A percentile compares a stretch with the other conserved stretches of the same genome.
phyloP scores from a whole-genome alignment of 2,888 invertebrate species.

The Busseola fusca region DNA sequence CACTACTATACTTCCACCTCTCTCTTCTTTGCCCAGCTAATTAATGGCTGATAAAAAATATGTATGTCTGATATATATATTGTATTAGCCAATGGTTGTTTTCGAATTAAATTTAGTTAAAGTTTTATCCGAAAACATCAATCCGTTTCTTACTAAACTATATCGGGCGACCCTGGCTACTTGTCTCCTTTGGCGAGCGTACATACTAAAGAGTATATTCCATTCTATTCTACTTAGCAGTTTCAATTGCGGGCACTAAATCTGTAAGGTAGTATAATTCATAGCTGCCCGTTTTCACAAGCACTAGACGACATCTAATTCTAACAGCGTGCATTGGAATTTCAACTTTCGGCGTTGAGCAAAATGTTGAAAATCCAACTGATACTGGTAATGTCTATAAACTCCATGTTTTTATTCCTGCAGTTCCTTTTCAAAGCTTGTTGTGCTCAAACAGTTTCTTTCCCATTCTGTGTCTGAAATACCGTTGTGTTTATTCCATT shows the following conservation, averaged over 20 bases:
- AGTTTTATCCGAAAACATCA: too few species aligned
- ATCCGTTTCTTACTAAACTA: too few species aligned
- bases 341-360: not conserved
- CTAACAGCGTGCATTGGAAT: too few species aligned
- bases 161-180: too few species aligned
- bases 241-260: not conserved
- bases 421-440: not conserved
- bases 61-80: too few species aligned
- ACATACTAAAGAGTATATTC: too few species aligned
- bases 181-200: too few species aligned
- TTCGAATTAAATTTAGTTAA: too few species aligned
- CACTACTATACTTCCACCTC: too few species aligned
- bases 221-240: not conserved
- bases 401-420: not conserved
- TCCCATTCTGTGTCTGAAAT: conserved; percentile 18
- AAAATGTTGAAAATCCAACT: not conserved
- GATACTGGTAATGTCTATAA: not conserved
- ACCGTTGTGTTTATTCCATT: conserved; percentile 16
- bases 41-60: too few species aligned
- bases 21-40: too few species aligned
- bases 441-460: conserved; percentile 8
- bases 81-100: too few species aligned
- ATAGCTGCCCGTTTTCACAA: not conserved
- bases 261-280: not conserved
- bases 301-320: not conserved